Percentiles rank a stretch among this genome's conserved stretches.
Evolutionary conservation across 1,140 invertebrate genomes (phyloP).

Genomic region (Metopolophium dirhodum): DNA sequence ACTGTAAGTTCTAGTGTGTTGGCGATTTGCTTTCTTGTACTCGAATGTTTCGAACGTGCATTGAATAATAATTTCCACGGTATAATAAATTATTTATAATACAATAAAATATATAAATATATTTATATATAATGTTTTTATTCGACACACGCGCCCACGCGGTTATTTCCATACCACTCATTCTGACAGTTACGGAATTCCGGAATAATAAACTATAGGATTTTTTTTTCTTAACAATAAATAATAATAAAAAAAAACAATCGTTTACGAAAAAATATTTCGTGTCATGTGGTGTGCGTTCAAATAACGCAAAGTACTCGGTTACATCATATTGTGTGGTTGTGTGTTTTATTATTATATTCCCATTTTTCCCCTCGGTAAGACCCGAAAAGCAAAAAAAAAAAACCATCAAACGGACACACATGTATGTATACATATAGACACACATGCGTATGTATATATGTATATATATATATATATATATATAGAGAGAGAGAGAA

Average conservation of each 20-base stretch:
- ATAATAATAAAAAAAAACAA: conserved; percentile 16
- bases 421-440: not conserved
- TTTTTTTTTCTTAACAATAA: conserved; percentile 1
- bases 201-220: not conserved
- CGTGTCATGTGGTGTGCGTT: not conserved
- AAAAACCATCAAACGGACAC: not conserved
- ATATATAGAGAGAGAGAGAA: not conserved
- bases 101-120: not conserved
- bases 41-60: not conserved
- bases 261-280: conserved; percentile 19
- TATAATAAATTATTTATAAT: not conserved
- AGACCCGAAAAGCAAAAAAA: not conserved
- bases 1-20: not conserved
- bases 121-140: not conserved
- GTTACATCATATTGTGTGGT: not conserved
- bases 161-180: not conserved
- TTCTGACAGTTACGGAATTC: not conserved
- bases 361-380: not conserved
- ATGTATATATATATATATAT: not conserved
- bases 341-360: not conserved
- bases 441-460: not conserved
- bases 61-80: not conserved
- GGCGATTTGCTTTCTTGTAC: not conserved
- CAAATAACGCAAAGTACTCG: not conserved
- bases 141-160: not conserved